Conservation (phyloP, 2,888 invertebrate species). For the Apotomis betuletana region DNA sequence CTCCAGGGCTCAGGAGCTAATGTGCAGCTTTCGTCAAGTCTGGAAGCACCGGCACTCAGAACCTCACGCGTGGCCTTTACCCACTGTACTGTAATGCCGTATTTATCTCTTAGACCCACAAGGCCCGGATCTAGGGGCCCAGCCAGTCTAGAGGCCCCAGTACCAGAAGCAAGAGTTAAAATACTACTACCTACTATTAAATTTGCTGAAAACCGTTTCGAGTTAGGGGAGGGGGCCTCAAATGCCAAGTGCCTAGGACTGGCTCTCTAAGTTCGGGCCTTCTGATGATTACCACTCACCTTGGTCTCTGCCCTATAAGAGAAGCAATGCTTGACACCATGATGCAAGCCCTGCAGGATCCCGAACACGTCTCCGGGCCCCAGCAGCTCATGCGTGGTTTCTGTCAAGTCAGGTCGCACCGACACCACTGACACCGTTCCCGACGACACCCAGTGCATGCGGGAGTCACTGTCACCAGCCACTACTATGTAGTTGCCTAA, state of each 20-base stretch:
- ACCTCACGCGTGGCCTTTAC: too few relatives aligned
- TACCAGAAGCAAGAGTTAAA: too few relatives aligned
- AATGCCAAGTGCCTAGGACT: too few relatives aligned
- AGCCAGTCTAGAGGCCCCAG: too few relatives aligned
- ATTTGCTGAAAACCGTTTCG: too few relatives aligned
- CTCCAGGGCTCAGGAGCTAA: not conserved
- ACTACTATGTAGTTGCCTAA: constrained; percentile 81
- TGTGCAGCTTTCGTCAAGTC: not conserved
- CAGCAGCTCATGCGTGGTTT: constrained; percentile 76
- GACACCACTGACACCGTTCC: constrained; percentile 78
- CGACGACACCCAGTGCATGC: constrained; percentile 81
- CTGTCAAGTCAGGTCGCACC: constrained; percentile 70
- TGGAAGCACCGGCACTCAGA: too few relatives aligned
- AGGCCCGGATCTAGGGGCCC: too few relatives aligned
- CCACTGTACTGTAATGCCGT: too few relatives aligned
- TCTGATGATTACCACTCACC: constrained; percentile 51
- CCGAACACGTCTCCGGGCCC: constrained; percentile 79
- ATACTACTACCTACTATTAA: too few relatives aligned
- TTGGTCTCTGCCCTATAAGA: constrained; percentile 80
- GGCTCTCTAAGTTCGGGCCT: too few relatives aligned
- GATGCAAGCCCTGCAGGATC: constrained; percentile 77
- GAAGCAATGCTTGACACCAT: constrained; percentile 77
- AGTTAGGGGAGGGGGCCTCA: too few relatives aligned
- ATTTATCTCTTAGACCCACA: too few relatives aligned
- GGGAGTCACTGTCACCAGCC: constrained; percentile 80